Percentiles rank a stretch among this genome's conserved stretches.
phyloP scores from a whole-genome alignment of 2,113 vertebrate genomes.

The Hemiscyllium ocellatum region DNA sequence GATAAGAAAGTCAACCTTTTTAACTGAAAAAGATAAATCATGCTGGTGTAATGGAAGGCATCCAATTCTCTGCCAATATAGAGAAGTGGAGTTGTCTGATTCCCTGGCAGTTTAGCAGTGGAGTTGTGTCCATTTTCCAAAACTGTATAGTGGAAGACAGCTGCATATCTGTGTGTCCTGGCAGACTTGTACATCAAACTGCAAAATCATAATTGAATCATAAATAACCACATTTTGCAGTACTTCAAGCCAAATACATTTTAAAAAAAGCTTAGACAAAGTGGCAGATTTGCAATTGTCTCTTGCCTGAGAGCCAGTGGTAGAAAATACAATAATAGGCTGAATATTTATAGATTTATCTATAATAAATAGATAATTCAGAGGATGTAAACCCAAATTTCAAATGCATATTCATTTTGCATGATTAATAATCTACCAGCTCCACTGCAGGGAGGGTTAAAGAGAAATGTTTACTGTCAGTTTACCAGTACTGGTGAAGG shows the following conservation, averaged over 20 bases:
- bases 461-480: neutral
- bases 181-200: conserved; percentile 4
- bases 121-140: neutral
- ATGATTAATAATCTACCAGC: neutral
- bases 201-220: conserved; percentile 10
- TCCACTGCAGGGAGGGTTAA: neutral
- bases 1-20: neutral
- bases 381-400: neutral
- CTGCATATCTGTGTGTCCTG: neutral
- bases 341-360: neutral
- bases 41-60: neutral
- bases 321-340: neutral
- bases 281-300: neutral
- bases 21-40: neutral
- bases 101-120: conserved; percentile 5
- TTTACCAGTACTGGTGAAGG: neutral
- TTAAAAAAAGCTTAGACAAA: neutral
- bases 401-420: neutral
- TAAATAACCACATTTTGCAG: conserved; percentile 15
- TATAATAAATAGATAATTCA: neutral
- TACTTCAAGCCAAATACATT: neutral
- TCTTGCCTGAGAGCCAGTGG: neutral
- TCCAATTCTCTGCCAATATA: conserved; percentile 23
- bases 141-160: neutral
- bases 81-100: neutral